A percentile compares a stretch with the other conserved stretches of the same genome.
Evolutionary conservation across 2,797 vertebrate species (phyloP).

Genomic region (Carcharodon carcharias): DNA sequence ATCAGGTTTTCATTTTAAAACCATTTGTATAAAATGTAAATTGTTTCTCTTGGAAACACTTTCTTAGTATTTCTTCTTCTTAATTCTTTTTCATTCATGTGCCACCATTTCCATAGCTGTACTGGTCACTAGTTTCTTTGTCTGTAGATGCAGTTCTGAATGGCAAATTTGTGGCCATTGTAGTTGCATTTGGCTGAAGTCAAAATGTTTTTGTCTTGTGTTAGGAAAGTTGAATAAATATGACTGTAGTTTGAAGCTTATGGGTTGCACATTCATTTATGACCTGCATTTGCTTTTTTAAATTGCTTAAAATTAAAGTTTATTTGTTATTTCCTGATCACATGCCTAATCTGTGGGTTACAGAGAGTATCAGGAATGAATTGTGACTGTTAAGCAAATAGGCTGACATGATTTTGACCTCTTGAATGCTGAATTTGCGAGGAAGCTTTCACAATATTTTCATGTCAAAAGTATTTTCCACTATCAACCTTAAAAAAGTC

Average conservation of each 20-base stretch:
- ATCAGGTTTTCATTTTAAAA: background rate
- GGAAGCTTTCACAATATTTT: background rate
- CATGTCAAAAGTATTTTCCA: background rate
- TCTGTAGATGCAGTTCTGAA: background rate
- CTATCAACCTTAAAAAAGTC: background rate
- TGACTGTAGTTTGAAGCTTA: background rate
- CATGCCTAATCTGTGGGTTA: conserved; percentile 2
- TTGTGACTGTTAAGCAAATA: conserved; percentile 15
- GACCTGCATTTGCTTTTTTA: background rate
- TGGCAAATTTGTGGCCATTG: background rate
- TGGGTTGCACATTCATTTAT: background rate
- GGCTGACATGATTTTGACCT: conserved; percentile 16
- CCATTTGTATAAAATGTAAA: background rate
- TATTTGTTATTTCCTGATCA: conserved; percentile 16
- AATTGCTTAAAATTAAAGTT: background rate
- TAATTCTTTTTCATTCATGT: background rate
- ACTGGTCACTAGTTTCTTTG: background rate
- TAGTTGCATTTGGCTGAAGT: background rate
- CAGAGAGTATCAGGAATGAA: conserved; percentile 5
- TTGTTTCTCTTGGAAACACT: background rate
- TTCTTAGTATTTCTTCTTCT: background rate
- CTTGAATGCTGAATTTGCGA: background rate
- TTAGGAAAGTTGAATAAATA: background rate
- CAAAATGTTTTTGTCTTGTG: background rate
- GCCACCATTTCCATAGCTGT: background rate